Percentiles rank a stretch among this genome's conserved stretches.
Conservation (phyloP, 2,888 invertebrate genomes). For the Coelinius sp. region DNA sequence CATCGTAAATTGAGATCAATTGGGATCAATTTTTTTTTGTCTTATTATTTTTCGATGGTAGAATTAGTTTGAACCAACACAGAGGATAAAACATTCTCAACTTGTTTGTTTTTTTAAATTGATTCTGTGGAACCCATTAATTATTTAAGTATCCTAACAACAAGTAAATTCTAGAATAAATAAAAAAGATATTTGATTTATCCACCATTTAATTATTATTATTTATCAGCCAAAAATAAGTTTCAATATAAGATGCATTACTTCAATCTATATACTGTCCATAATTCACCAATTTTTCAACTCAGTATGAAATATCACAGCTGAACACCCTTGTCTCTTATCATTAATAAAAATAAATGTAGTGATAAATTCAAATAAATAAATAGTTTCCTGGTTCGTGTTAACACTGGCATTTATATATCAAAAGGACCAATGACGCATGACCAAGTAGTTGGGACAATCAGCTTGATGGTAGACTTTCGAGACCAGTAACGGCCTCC, state of each 20-base stretch:
- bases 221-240: too few species aligned
- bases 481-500: neutral
- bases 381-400: constrained; percentile 26
- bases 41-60: too few species aligned
- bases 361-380: neutral
- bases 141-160: too few species aligned
- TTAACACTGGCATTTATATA: neutral
- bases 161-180: too few species aligned
- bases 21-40: too few species aligned
- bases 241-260: neutral
- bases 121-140: too few species aligned
- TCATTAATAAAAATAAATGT: neutral
- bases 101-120: too few species aligned
- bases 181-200: too few species aligned
- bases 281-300: neutral
- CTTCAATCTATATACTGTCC: neutral
- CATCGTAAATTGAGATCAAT: neutral
- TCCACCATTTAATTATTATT: too few species aligned
- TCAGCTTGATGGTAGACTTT: constrained; percentile 22
- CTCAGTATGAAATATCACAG: neutral
- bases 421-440: constrained; percentile 27
- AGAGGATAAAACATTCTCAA: too few species aligned
- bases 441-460: constrained; percentile 26
- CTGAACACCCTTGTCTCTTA: neutral
- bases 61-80: too few species aligned